Conservation (phyloP, 2,888 invertebrate genomes). For the Zaprionus obscuricornis region DNA sequence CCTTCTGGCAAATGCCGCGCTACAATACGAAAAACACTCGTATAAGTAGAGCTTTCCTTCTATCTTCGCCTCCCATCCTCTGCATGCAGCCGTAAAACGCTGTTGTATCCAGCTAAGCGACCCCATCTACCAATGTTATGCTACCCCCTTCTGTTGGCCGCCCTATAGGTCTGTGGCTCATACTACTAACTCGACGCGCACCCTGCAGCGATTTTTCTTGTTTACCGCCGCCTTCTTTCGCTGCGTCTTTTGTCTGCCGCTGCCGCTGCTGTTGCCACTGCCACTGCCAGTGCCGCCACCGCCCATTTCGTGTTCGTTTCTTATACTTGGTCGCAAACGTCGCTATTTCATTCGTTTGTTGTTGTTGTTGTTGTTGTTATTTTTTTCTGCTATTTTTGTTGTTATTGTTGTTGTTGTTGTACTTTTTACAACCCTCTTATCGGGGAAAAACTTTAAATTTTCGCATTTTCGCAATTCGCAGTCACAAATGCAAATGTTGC, state of each 20-base stretch:
- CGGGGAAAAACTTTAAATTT: conserved; percentile 74
- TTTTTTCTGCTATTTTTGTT: no score
- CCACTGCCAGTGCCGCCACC: no score
- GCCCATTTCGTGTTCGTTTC: conserved; percentile 63
- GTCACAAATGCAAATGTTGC: conserved; percentile 72
- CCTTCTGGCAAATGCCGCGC: conserved; percentile 75
- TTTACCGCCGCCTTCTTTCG: conserved; percentile 56
- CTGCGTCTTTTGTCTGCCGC: conserved; percentile 72
- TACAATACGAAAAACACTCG: conserved; percentile 70
- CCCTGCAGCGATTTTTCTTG: conserved; percentile 74
- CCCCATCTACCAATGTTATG: no score
- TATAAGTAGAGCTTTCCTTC: conserved; percentile 60
- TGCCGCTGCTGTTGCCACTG: no score
- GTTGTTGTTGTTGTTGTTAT: conserved; percentile 17
- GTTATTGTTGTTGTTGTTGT: no score
- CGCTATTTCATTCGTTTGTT: conserved; percentile 61
- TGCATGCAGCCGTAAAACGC: no score
- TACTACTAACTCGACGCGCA: conserved; percentile 10
- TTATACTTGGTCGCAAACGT: conserved; percentile 56
- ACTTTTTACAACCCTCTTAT: conserved; percentile 74
- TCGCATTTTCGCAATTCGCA: conserved; percentile 75
- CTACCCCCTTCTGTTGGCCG: conserved; percentile 17
- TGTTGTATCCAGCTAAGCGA: no score
- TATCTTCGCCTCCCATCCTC: conserved; percentile 1
- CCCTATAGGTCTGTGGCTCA: conserved; percentile 4